Percentiles rank a stretch among this genome's conserved stretches.
Evolutionary conservation across 2,797 vertebrate species (phyloP).

Genomic region (Spatula clypeata): DNA sequence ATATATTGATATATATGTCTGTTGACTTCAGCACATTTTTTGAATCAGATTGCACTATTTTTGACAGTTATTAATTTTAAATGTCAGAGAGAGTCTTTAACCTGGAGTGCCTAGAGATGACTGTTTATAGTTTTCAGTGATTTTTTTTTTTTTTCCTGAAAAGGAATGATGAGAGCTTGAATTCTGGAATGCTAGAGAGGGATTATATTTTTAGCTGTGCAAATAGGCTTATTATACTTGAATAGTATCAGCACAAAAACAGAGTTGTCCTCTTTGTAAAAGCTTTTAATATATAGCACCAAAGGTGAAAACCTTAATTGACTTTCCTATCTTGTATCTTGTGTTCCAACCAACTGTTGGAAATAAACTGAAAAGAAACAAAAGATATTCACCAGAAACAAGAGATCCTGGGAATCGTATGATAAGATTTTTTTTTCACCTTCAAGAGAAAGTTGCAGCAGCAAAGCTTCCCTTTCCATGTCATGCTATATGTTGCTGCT

Average conservation of each 20-base stretch:
- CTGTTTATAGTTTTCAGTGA: background rate
- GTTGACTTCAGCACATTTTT: background rate
- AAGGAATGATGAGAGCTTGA: background rate
- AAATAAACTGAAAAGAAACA: background rate
- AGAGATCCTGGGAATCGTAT: background rate
- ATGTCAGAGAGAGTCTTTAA: constrained; percentile 1
- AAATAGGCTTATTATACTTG: background rate
- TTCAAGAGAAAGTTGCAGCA: background rate
- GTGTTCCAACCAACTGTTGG: background rate
- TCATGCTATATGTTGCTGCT: background rate
- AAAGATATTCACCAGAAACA: background rate
- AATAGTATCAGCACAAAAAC: background rate
- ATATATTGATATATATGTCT: background rate
- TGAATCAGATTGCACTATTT: constrained; percentile 13
- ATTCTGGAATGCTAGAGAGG: background rate
- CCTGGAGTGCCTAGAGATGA: background rate
- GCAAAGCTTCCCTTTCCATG: background rate
- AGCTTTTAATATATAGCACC: background rate
- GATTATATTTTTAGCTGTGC: constrained; percentile 18
- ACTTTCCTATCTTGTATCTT: background rate
- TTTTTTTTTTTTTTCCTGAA: background rate
- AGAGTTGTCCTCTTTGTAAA: background rate
- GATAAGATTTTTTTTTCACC: background rate
- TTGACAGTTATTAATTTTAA: constrained; percentile 49
- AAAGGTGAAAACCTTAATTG: background rate